Percentiles rank a stretch among this genome's conserved stretches.
Evolutionary conservation across 2,113 vertebrate genomes (phyloP).

Genomic region (Sinocyclocheilus rhinocerous): DNA sequence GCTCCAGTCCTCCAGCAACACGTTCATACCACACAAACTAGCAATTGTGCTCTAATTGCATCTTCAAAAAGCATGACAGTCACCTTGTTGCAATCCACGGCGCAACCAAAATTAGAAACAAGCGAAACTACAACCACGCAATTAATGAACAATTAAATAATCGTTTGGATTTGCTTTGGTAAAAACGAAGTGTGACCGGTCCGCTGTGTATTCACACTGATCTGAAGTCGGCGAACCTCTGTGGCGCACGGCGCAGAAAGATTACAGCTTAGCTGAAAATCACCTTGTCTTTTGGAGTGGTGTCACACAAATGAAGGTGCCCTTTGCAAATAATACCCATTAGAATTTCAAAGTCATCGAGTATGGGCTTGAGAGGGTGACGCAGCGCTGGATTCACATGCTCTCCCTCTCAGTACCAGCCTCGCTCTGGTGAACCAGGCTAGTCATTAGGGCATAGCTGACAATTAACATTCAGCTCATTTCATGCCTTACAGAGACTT

Average conservation of each 20-base stretch:
- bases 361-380: conserved; percentile 48
- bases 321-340: conserved; percentile 66
- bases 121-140: conserved; percentile 46
- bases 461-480: conserved; percentile 57
- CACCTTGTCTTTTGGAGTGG: conserved; percentile 49
- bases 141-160: conserved; percentile 65
- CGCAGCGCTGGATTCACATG: conserved; percentile 12
- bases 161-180: conserved; percentile 52
- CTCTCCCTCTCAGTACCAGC: conserved; percentile 43
- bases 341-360: conserved; percentile 55
- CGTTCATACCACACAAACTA: conserved; percentile 53
- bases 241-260: conserved; percentile 5
- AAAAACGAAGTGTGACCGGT: conserved; percentile 59
- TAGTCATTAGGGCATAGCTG: conserved; percentile 53
- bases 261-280: conserved; percentile 55
- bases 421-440: conserved; percentile 48
- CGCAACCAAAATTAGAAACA: conserved; percentile 49
- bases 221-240: conserved; percentile 42
- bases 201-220: conserved; percentile 24
- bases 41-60: conserved; percentile 64
- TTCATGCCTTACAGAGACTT: background rate
- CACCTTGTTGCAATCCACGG: conserved; percentile 55
- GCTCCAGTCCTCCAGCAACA: conserved; percentile 45
- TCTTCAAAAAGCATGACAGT: conserved; percentile 62
- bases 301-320: conserved; percentile 64